A percentile compares a stretch with the other conserved stretches of the same genome.
phyloP scores from a whole-genome alignment of 2,113 vertebrate species.

The Hyla sarda region DNA sequence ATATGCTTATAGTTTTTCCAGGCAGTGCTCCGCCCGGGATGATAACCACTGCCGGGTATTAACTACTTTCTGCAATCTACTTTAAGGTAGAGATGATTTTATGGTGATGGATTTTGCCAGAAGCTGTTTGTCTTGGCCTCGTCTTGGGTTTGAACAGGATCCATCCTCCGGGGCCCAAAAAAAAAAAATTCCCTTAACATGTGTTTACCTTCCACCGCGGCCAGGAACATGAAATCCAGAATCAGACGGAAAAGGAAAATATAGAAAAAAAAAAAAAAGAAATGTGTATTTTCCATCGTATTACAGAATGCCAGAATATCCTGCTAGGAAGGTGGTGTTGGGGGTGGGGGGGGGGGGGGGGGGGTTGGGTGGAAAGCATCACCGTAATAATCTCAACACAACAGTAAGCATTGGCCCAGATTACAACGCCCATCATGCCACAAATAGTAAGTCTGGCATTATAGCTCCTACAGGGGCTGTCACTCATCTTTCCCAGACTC shows the following conservation, averaged over 20 bases:
- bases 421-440: not conserved
- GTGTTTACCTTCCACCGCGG: conserved; percentile 55
- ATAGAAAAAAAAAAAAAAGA: conserved; percentile 28
- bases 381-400: no score
- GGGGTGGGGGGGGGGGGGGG: not conserved
- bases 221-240: conserved; percentile 54
- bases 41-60: not conserved
- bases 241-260: conserved; percentile 52
- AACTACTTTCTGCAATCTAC: not conserved
- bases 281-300: conserved; percentile 36
- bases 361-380: no score
- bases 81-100: conserved; percentile 42
- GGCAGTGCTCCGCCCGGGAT: not conserved
- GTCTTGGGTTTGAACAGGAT: conserved; percentile 15
- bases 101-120: conserved; percentile 56
- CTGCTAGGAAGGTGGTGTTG: not conserved
- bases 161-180: conserved; percentile 28
- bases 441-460: not conserved
- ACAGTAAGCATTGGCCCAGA: no score
- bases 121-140: conserved; percentile 53
- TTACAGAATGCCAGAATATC: not conserved
- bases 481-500: not conserved
- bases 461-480: not conserved
- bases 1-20: not conserved
- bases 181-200: conserved; percentile 51